A percentile compares a stretch with the other conserved stretches of the same genome.
phyloP scores from a whole-genome alignment of 2,888 invertebrate species.

The Aphodius sticticus region DNA sequence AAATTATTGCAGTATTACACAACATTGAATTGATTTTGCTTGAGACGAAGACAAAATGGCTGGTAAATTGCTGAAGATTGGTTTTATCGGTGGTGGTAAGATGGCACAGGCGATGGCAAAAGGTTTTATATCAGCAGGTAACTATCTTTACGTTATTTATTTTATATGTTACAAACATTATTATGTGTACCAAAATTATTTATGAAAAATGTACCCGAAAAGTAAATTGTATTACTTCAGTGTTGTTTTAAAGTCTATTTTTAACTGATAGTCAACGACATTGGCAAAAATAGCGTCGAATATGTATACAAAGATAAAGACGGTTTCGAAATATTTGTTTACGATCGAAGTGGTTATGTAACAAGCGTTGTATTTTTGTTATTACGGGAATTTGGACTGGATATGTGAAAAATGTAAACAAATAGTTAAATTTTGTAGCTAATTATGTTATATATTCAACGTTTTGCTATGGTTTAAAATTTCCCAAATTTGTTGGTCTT shows the following conservation, averaged over 20 bases:
- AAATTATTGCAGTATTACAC: neutral
- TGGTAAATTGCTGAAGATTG: conserved; percentile 73
- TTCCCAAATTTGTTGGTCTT: too few relatives aligned
- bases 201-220: neutral
- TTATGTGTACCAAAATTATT: neutral
- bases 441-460: too few relatives aligned
- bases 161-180: neutral
- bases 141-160: conserved; percentile 42
- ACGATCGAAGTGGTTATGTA: neutral
- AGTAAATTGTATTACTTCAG: neutral
- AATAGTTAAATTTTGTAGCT: too few relatives aligned
- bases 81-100: conserved; percentile 91
- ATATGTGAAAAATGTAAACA: neutral
- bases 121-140: conserved; percentile 88
- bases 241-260: neutral
- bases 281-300: neutral
- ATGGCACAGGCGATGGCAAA: conserved; percentile 92
- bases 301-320: neutral
- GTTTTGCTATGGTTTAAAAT: too few relatives aligned
- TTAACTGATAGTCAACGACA: neutral
- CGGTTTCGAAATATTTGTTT: neutral
- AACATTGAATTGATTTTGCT: conserved; percentile 6
- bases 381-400: neutral
- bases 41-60: conserved; percentile 47
- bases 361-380: neutral